These are phyloP conservation scores for Sebastes goodei DNA, from an alignment of 2,797 vertebrate species.

Conservation along the genomic window DNA sequence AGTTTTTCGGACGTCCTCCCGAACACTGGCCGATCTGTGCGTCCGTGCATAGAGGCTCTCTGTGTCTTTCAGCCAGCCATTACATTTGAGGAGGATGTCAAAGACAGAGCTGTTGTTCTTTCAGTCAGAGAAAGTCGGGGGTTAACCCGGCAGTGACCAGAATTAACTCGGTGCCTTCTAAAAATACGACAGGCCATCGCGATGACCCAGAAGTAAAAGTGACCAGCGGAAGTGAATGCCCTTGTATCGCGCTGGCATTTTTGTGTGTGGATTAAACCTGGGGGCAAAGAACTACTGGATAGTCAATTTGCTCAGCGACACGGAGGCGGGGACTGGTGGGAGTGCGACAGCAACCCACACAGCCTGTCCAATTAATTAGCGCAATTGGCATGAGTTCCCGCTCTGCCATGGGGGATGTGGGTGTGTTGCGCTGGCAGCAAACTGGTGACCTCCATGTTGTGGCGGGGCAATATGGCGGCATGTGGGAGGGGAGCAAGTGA, in stretches of 20 bases:
- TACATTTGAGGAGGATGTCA: conserved; percentile 49
- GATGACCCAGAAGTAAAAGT: conserved; percentile 74
- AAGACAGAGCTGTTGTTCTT: conserved; percentile 71
- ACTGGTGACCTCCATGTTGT: conserved; percentile 64
- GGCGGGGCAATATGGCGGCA: conserved; percentile 38
- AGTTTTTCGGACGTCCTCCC: conserved; percentile 45
- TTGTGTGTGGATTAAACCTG: conserved; percentile 52
- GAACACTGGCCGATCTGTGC: conserved; percentile 72
- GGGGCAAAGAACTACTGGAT: conserved; percentile 54
- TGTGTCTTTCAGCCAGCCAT: conserved; percentile 60
- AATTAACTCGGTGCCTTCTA: conserved; percentile 67
- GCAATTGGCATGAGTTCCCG: conserved; percentile 75
- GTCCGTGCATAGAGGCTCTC: conserved; percentile 68
- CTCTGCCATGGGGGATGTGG: conserved; percentile 60
- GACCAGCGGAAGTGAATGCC: conserved; percentile 70
- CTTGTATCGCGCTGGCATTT: conserved; percentile 56
- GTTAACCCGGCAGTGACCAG: conserved; percentile 71
- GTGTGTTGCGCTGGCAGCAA: conserved; percentile 62
- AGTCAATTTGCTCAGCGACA: conserved; percentile 61
- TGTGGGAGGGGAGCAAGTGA: conserved; percentile 31
- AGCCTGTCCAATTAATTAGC: conserved; percentile 79
- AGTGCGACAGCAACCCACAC: conserved; percentile 51
- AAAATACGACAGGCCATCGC: conserved; percentile 67
- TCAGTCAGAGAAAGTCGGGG: conserved; percentile 49
- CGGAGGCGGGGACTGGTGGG: conserved; percentile 66